Base-by-base conservation (phyloP, 2,888 invertebrate species). In the Thera britannica region DNA sequence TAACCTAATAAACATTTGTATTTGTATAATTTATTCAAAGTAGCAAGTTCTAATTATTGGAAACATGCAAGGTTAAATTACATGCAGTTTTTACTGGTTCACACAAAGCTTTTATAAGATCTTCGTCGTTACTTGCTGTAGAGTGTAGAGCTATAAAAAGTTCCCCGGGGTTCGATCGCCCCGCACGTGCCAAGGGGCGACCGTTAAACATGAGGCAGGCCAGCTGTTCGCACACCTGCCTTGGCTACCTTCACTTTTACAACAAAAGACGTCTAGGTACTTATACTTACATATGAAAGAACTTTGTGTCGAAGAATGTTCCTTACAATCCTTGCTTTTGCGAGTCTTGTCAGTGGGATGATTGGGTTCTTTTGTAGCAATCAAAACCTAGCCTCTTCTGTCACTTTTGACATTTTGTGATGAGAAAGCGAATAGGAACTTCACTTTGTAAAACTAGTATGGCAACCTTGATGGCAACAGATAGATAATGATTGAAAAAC, bases 171-270 rank as follows among this genome's bases (percentile, higher is more conserved):
- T 58, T 57, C 9, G 72, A 62, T 46, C 8, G 6, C 38, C 38
- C 38, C 71, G 75, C 79, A 78, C 76, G 71, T 74, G 77, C 68
- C 58, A 55, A 44, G 63, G 9, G 35, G 49, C 72, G 78, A 76
- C 84, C 79, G 83, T 83, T 84, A 78, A 73, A 68, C 70, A 68
- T 67, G 65, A 70, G 74, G 59, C 62, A n/a, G 64, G 68, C 67
- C 84, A 84, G 85, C 84, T 84, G 84, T 66, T 68, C 46, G 56
- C 74, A 62, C 84, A 84, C 84, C 83, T 83, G 84, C 82, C 75
- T 60, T 34, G 36, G 56, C 52, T 69, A 56, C 69, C 62, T 69
- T 57, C 56, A 66, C 56, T 63, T 60, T 59, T 57, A 66, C 65
- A 58, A 49, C 58, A 65, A 65, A 65, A 41, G 60, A 61, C 57